Base-by-base conservation (phyloP, 2,113 vertebrate species). In the Stigmatopora argus region DNA sequence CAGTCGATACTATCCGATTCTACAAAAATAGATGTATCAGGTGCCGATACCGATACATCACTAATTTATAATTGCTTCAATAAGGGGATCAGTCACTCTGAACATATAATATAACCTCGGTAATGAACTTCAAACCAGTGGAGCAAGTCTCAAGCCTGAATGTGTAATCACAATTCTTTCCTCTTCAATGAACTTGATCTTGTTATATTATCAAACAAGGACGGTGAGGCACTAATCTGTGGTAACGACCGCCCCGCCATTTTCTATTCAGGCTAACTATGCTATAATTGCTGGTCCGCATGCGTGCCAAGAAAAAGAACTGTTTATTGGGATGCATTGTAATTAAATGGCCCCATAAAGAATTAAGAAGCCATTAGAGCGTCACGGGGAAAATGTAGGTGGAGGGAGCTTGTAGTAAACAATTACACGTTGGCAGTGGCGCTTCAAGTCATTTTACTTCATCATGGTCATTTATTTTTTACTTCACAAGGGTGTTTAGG, bases 331-430 rank as follows among this genome's bases (percentile, higher is more conserved):
- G 70, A 87, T 64, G 75, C 84, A 78, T 76, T 69, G 74, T 78
- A 80, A 86, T 83, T 85, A 88, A 87, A 88, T 83, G 74, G 76
- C 69, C 82, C 80, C 78, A 85, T 87, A 83, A 89, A 89, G 86
- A 82, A 88, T 88, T 86, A 84, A 85, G 81, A 46, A 86, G 76
- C 80, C 83, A 86, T 88, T 86, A 86, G 85, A 86, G 83, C 83
- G 77, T 80, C 85, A 74, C 77, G 48, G 67, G 64, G 82, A 82
- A 57, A 60, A 80, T 72, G 69, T 5, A 3, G 73, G 14, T 44
- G 72, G 66, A 21, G 6, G 67, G 67, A 68, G 61, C 73, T 49
- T 65, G 62, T 77, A 79, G 77, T 65, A 82, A 64, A 81, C 70
- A 83, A 81, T 85, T 83, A 82, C 52, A 75, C 76, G 35, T 72